Conservation (phyloP, 2,797 vertebrate species). For the Alcedo atthis region DNA sequence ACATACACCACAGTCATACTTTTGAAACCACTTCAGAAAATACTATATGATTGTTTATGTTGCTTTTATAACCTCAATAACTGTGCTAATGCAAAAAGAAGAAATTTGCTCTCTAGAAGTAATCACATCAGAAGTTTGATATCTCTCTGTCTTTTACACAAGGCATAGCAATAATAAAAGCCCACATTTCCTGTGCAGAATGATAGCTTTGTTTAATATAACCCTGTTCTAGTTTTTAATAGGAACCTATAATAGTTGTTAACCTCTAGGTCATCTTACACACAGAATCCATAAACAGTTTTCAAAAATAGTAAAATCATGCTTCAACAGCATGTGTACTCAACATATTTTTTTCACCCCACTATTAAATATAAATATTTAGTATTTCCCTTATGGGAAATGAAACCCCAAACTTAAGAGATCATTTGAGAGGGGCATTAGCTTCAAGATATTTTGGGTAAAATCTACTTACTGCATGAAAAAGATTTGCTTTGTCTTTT, state of each 20-base stretch:
- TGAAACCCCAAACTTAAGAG: neutral
- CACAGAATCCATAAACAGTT: neutral
- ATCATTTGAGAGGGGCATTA: neutral
- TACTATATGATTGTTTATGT: neutral
- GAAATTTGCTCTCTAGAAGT: neutral
- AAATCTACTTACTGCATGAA: neutral
- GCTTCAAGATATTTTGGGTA: neutral
- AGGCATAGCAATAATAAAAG: neutral
- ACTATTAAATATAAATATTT: neutral
- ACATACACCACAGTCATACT: constrained; percentile 2
- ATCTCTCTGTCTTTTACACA: neutral
- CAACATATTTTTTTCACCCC: neutral
- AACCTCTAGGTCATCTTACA: constrained; percentile 20
- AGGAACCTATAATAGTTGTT: constrained; percentile 30
- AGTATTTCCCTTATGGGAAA: neutral
- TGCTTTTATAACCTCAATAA: neutral
- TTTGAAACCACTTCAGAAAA: constrained; percentile 2
- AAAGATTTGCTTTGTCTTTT: neutral
- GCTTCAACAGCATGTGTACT: neutral
- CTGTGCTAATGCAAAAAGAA: neutral
- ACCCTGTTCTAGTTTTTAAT: neutral
- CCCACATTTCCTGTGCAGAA: neutral
- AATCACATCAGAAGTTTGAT: neutral
- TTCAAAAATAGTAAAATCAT: neutral
- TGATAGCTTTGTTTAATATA: constrained; percentile 9